These are phyloP conservation scores for Cheirogaleus medius DNA, from an alignment of 2,113 vertebrate species.

Conservation along the genomic window DNA sequence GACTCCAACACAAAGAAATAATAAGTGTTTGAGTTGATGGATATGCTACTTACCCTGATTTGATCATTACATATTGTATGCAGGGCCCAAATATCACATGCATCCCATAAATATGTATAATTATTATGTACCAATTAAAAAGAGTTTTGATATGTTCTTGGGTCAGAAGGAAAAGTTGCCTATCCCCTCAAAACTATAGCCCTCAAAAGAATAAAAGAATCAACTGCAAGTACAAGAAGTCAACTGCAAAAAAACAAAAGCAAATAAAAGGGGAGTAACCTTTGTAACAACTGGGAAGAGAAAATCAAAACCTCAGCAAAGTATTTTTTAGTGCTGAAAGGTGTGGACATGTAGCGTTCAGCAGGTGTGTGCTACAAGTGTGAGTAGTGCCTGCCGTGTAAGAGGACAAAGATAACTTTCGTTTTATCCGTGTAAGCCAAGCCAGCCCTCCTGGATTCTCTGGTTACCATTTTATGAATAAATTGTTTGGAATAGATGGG, in stretches of 20 bases:
- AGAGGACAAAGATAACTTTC: neutral
- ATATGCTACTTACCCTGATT: too few relatives aligned
- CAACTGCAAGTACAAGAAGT: neutral
- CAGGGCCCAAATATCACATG: too few relatives aligned
- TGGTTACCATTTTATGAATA: neutral
- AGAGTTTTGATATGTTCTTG: neutral
- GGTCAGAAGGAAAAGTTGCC: neutral
- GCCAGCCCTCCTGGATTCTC: neutral
- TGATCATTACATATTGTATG: too few relatives aligned
- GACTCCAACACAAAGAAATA: too few relatives aligned
- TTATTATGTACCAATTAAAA: too few relatives aligned
- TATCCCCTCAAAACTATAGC: neutral
- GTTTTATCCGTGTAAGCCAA: neutral
- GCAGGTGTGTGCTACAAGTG: neutral
- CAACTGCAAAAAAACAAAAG: neutral
- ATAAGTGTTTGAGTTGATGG: too few relatives aligned
- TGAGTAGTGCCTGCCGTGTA: neutral
- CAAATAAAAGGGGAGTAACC: neutral
- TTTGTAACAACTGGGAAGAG: neutral
- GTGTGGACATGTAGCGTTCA: accelerated
- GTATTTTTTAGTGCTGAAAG: neutral
- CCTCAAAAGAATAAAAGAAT: neutral
- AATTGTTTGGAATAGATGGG: neutral
- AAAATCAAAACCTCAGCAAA: neutral
- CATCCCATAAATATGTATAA: too few relatives aligned